A percentile compares a stretch with the other conserved stretches of the same genome.
Conservation (phyloP, 2,113 vertebrate species). For the Chlamydotis undulata region DNA sequence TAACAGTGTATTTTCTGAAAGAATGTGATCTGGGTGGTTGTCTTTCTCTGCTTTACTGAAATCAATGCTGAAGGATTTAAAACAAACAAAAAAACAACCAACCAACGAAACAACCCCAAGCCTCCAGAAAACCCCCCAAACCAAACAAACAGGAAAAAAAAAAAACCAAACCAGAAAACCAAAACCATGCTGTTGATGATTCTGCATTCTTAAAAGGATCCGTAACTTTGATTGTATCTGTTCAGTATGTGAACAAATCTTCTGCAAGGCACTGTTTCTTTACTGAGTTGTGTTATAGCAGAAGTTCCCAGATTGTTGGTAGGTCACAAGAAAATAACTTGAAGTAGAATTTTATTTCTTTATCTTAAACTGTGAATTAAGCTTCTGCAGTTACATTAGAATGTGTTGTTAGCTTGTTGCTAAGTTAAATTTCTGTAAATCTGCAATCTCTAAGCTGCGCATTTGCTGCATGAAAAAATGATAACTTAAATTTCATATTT, state of each 20-base stretch:
- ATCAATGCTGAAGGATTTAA: not conserved
- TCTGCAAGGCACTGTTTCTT: not conserved
- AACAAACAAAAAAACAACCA: not conserved
- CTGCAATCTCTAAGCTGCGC: not conserved
- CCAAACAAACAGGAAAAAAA: not conserved
- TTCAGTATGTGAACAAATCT: not conserved
- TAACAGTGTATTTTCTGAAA: not conserved
- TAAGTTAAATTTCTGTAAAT: constrained; percentile 5
- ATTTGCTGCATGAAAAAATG: not conserved
- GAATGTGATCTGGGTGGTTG: not conserved
- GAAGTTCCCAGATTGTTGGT: not conserved
- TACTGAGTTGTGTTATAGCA: not conserved
- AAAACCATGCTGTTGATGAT: not conserved
- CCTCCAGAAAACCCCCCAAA: not conserved
- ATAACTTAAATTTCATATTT: not conserved
- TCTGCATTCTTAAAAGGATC: not conserved
- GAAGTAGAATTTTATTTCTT: constrained; percentile 26
- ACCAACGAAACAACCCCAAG: too few relatives aligned
- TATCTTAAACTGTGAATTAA: constrained; percentile 44
- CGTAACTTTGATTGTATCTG: not conserved
- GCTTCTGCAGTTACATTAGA: not conserved
- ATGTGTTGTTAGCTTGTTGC: not conserved
- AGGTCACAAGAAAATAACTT: not conserved
- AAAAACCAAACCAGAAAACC: not conserved
- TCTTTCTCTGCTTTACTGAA: not conserved